Base-by-base conservation (phyloP, 64 coral and sea anemone genomes). In the Trachythela sp. region DNA sequence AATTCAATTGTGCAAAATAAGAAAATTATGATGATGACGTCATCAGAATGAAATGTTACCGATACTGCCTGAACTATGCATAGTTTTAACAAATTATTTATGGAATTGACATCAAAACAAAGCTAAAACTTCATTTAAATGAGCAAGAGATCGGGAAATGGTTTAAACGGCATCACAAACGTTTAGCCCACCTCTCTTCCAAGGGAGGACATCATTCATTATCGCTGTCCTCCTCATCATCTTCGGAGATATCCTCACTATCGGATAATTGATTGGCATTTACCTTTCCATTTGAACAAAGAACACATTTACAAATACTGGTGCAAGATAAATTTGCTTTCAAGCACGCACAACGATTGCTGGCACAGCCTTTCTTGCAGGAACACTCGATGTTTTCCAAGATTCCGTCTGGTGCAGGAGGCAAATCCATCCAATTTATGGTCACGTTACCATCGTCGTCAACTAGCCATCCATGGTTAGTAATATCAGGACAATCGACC, bases 401-500 rank as follows among this genome's bases (percentile, higher is more conserved):
- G 18, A 70, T 70, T 7, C 64, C 64, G 24, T 70, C 64, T 26
- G 9, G 64, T 7, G 64, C 64, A 32, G 24, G 64, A n/a, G n/a
- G n/a, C n/a, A n/a, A n/a, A n/a, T n/a, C n/a, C n/a, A n/a, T n/a
- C n/a, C n/a, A n/a, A n/a, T 70, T 32, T 70, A 70, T 22, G 64
- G 4, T 70, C 7, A n/a, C 64, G 5, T 70, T 70, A 70, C 64
- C 64, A n/a, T 70, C 64, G 9, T n/a, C 30, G 24, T 70, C 64
- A 32, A 70, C 64, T n/a, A 77, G 36, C 71, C 71, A 77, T 29
- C 71, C 31, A 35, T 77, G 71, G 71, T 77, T n/a, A n/a, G n/a
- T n/a, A n/a, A n/a, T n/a, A 35, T 5, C 71, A 77, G 71, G 71
- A 35, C 30, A 29, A 15, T 77, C 26, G 2, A 77, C 71, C 13